Conservation (phyloP, 37 sponge, comb jelly and placozoan genomes). For the Oopsacas minuta region DNA sequence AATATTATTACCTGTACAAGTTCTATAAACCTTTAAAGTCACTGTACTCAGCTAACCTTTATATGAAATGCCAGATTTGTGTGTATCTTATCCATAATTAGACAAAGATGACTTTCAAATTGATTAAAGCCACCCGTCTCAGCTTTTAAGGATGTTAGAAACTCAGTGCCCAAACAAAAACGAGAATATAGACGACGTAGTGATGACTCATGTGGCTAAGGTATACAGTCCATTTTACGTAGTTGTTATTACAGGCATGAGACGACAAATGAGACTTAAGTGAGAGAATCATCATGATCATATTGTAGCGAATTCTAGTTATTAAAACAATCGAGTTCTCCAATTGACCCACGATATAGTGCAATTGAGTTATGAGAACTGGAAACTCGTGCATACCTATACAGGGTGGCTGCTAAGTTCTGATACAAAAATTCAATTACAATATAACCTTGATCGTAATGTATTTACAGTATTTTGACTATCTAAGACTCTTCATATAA, state of each 20-base stretch:
- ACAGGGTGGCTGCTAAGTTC: too few species aligned
- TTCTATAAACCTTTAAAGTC: too few species aligned
- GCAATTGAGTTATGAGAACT: background rate
- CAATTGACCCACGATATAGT: background rate
- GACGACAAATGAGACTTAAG: background rate
- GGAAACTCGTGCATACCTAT: background rate
- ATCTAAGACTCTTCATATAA: too few species aligned
- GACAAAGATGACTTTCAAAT: too few species aligned
- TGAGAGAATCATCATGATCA: background rate
- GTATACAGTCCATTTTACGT: background rate
- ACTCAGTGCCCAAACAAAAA: background rate
- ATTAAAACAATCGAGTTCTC: background rate
- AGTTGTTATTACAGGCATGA: background rate
- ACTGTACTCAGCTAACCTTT: background rate
- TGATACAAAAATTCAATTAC: too few species aligned
- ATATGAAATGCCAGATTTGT: background rate
- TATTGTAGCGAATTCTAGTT: background rate
- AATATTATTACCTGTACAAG: background rate
- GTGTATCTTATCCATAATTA: background rate
- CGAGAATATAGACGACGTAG: too few species aligned
- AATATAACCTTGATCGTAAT: too few species aligned
- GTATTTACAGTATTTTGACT: too few species aligned
- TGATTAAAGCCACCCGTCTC: background rate
- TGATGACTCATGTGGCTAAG: background rate
- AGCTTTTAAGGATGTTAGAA: background rate